These are phyloP conservation scores for Diglossa cyanea DNA, from an alignment of 2,797 vertebrate species.

Conservation along the genomic window DNA sequence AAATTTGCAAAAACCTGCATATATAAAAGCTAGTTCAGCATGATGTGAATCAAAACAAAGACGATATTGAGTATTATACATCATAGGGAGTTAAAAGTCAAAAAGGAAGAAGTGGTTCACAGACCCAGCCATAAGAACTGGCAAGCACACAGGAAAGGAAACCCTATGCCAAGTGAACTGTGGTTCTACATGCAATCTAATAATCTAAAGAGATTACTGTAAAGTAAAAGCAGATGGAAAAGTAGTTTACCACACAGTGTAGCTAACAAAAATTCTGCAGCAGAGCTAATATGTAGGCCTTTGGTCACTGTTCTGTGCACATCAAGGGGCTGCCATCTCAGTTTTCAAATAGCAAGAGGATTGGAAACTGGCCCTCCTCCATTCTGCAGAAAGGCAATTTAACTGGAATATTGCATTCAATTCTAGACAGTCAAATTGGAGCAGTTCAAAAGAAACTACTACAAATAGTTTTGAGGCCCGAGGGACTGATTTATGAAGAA, in stretches of 20 bases:
- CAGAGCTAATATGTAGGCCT: neutral
- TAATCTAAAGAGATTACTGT: constrained; percentile 6
- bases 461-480: constrained; percentile 1
- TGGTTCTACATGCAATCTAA: neutral
- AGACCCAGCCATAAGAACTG: neutral
- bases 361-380: neutral
- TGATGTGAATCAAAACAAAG: neutral
- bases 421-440: constrained; percentile 1
- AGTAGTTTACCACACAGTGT: neutral
- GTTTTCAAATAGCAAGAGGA: neutral
- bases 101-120: neutral
- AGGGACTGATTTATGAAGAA: constrained; percentile 49
- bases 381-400: neutral
- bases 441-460: constrained; percentile 50
- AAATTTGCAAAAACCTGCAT: neutral
- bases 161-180: neutral
- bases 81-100: neutral
- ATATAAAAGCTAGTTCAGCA: neutral
- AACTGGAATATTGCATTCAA: neutral
- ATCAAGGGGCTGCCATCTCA: neutral
- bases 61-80: neutral
- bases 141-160: neutral
- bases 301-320: neutral
- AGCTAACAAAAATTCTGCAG: neutral
- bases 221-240: constrained; percentile 58